Evolutionary conservation across 2,888 invertebrate species (phyloP).

Genomic region (Microdon myrmicae): DNA sequence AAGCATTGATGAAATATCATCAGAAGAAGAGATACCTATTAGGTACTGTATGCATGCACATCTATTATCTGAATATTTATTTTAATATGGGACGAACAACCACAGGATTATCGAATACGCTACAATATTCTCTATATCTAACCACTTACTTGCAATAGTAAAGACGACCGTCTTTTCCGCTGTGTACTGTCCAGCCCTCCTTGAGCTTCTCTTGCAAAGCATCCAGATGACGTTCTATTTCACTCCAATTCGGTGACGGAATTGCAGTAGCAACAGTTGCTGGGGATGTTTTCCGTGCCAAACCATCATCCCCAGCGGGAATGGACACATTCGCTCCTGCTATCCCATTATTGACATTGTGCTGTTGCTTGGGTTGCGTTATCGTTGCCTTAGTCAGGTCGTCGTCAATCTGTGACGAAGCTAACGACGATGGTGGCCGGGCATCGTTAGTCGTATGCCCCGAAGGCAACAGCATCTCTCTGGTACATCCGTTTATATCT

Average conservation of each 20-base stretch:
- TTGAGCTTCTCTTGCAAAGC: conserved; percentile 72
- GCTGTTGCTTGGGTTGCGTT: conserved; percentile 21
- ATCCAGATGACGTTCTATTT: conserved; percentile 68
- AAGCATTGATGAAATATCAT: no score
- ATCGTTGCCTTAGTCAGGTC: conserved; percentile 12
- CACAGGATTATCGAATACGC: neutral
- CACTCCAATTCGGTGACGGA: conserved; percentile 60
- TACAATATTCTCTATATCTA: no score
- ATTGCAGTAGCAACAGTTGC: conserved; percentile 41
- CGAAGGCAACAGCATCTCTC: conserved; percentile 66
- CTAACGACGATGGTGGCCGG: conserved; percentile 56
- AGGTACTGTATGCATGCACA: neutral
- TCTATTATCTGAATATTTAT: neutral
- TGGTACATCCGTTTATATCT: conserved; percentile 59
- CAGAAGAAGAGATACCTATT: no score
- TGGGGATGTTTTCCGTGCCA: conserved; percentile 20
- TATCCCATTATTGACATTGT: conserved; percentile 38
- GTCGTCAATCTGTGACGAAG: conserved; percentile 29
- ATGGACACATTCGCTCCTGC: conserved; percentile 33
- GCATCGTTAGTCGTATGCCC: conserved; percentile 65
- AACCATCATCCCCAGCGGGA: conserved; percentile 17
- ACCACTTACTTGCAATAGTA: conserved; percentile 91
- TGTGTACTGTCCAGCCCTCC: conserved; percentile 83
- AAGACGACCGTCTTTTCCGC: conserved; percentile 80
- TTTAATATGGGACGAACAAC: neutral